A percentile compares a stretch with the other conserved stretches of the same genome.
These are phyloP conservation scores for Euproctis similis DNA, from an alignment of 2,888 invertebrate genomes.

Conservation along the genomic window DNA sequence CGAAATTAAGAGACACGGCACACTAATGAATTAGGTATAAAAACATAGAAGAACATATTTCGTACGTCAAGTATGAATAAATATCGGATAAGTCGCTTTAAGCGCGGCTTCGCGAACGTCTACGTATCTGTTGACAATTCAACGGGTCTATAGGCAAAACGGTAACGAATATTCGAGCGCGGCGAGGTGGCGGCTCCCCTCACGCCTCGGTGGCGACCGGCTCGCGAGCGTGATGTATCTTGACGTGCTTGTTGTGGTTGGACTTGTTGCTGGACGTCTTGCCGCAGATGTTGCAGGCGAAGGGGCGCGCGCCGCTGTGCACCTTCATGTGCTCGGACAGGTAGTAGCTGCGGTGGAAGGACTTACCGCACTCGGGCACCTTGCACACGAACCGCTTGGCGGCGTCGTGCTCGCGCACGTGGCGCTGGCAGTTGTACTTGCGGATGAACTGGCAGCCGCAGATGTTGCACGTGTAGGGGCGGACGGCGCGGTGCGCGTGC, in stretches of 20 bases:
- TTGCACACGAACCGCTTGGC: constrained; percentile 86
- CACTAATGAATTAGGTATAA: no score
- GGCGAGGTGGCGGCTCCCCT: constrained; percentile 13
- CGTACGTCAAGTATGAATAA: no score
- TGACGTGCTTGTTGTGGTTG: constrained; percentile 92
- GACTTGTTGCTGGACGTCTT: constrained; percentile 93
- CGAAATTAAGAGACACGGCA: no score
- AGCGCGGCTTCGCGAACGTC: no score
- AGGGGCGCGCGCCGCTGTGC: constrained; percentile 87
- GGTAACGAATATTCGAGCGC: no score
- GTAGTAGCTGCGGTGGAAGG: constrained; percentile 91
- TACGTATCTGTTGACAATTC: no score
- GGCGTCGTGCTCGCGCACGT: constrained; percentile 87
- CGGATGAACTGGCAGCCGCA: constrained; percentile 92
- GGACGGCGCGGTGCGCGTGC: constrained; percentile 88
- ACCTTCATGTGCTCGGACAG: constrained; percentile 90
- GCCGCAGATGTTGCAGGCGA: constrained; percentile 90
- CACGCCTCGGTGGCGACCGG: constrained; percentile 89
- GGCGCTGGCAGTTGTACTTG: constrained; percentile 91
- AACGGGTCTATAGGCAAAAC: no score
- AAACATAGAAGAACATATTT: no score
- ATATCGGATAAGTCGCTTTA: no score
- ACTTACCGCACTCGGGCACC: constrained; percentile 84
- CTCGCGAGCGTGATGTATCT: constrained; percentile 92
- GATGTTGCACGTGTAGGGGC: constrained; percentile 91